phyloP scores from a whole-genome alignment of 2,113 vertebrate genomes.

The Pristiophorus japonicus region DNA sequence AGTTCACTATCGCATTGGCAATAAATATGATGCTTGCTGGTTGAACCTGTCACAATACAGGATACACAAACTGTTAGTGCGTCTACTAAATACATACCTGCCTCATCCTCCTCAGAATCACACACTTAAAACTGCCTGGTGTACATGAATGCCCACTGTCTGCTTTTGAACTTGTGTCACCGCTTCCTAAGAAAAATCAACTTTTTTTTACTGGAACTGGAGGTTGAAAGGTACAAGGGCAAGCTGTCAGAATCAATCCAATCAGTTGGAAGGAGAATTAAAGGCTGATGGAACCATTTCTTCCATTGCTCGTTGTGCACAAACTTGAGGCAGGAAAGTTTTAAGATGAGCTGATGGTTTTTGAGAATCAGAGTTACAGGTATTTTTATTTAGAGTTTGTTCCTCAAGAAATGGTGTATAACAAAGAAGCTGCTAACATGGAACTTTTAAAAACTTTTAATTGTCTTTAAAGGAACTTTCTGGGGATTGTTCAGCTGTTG shows the following conservation, averaged over 20 bases:
- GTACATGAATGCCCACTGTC: background rate
- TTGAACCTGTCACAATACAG: slow-evolving; percentile 7
- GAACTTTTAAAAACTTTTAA: background rate
- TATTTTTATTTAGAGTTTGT: background rate
- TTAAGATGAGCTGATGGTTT: background rate
- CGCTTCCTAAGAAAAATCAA: background rate
- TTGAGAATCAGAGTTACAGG: background rate
- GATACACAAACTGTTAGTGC: background rate
- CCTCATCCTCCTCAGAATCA: background rate
- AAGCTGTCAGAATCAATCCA: background rate
- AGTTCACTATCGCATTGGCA: background rate
- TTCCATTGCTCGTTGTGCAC: background rate
- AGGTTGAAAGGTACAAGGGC: background rate
- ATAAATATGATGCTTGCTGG: background rate
- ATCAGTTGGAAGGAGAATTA: background rate
- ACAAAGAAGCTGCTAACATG: background rate
- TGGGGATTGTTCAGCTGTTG: too few relatives aligned
- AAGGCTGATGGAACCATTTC: background rate
- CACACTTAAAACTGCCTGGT: background rate
- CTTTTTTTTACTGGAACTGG: background rate
- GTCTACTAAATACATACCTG: background rate
- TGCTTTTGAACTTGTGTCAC: background rate
- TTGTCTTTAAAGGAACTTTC: background rate
- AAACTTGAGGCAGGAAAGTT: background rate
- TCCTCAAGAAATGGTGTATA: background rate